A percentile compares a stretch with the other conserved stretches of the same genome.
Conservation (phyloP, 2,113 vertebrate species). For the Lycaon pictus region DNA sequence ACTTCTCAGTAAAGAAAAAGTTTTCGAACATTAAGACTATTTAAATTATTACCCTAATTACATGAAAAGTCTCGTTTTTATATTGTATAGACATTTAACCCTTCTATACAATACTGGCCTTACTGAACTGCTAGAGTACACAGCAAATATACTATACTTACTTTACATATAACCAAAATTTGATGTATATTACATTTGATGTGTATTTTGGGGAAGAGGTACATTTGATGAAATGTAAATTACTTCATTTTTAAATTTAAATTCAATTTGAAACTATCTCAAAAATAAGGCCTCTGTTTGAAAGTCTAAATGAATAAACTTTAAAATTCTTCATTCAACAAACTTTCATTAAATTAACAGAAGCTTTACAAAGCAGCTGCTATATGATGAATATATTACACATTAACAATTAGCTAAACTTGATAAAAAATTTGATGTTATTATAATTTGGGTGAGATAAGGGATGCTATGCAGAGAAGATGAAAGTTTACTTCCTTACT, state of each 20-base stretch:
- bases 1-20: slow-evolving; percentile 39
- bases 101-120: not conserved
- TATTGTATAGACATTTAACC: not conserved
- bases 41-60: slow-evolving; percentile 39
- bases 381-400: not conserved
- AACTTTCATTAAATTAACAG: slow-evolving; percentile 52
- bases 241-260: not conserved
- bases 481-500: slow-evolving; percentile 15
- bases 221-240: not conserved
- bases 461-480: not conserved
- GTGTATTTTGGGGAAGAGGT: slow-evolving; percentile 3
- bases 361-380: slow-evolving; percentile 41
- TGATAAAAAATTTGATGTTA: slow-evolving; percentile 1
- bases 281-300: slow-evolving; percentile 49
- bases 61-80: slow-evolving; percentile 26
- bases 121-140: slow-evolving; percentile 27
- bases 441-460: not conserved
- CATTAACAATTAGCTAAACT: slow-evolving; percentile 45
- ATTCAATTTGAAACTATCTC: no score
- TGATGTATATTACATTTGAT: slow-evolving; percentile 26
- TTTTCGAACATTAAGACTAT: slow-evolving; percentile 33
- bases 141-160: not conserved
- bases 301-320: slow-evolving; percentile 50
- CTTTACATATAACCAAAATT: not conserved
- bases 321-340: slow-evolving; percentile 47